Conservation (phyloP, 2,113 vertebrate genomes). For the Phocoena sinus region DNA sequence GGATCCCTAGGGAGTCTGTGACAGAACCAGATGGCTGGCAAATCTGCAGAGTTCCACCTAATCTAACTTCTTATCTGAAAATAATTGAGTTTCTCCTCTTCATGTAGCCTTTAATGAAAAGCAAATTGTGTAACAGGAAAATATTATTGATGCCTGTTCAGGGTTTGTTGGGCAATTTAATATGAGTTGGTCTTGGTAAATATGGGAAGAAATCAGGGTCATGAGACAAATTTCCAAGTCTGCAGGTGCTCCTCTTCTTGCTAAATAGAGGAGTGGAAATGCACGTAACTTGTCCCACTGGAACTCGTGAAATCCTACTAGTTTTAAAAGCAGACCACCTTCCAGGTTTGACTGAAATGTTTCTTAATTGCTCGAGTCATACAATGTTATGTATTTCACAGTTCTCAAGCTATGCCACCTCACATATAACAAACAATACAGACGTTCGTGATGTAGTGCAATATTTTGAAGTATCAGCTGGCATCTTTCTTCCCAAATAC, state of each 20-base stretch:
- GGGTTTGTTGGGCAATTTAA: conserved; percentile 14
- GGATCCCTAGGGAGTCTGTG: conserved; percentile 47
- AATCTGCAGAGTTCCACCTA: conserved; percentile 44
- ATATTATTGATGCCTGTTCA: neutral
- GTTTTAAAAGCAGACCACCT: neutral
- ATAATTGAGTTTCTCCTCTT: conserved; percentile 53
- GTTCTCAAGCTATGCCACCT: neutral
- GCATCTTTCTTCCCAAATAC: neutral
- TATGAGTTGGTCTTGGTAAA: neutral
- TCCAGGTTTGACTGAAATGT: neutral
- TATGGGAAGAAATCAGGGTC: neutral
- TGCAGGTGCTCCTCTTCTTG: neutral
- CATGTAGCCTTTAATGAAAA: neutral
- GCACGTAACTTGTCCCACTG: neutral
- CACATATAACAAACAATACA: neutral
- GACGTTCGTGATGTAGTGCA: rapidly evolving
- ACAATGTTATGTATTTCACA: neutral
- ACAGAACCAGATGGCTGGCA: conserved; percentile 66
- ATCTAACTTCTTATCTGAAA: conserved; percentile 53
- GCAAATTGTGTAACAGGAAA: conserved; percentile 5
- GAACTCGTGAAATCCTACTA: neutral
- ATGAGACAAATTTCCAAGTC: neutral
- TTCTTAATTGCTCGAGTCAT: neutral
- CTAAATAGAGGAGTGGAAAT: neutral
- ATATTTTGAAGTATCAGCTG: neutral